phyloP scores from a whole-genome alignment of 2,888 invertebrate genomes.

The Dysmachus trigonus region DNA sequence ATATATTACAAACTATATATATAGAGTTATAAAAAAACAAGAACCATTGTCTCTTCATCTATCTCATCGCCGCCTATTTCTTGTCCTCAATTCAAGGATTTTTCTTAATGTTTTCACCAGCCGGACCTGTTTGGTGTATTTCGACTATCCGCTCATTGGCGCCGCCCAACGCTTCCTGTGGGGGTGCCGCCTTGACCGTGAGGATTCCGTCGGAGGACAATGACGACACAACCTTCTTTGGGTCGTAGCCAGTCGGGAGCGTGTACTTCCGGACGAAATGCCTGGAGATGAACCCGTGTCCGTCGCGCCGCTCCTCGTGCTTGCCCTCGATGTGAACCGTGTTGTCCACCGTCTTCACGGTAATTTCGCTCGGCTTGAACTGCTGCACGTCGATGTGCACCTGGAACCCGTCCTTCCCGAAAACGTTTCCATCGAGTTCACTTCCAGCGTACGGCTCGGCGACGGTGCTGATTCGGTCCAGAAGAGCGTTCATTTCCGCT shows the following conservation, averaged over 20 bases:
- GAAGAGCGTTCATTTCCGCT: not conserved
- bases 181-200: slow-evolving; percentile 72
- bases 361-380: slow-evolving; percentile 75
- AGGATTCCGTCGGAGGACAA: slow-evolving; percentile 80
- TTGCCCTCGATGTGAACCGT: slow-evolving; percentile 74
- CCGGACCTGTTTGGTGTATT: slow-evolving; percentile 60
- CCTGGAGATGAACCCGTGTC: slow-evolving; percentile 76
- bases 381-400: slow-evolving; percentile 74
- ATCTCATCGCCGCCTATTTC: not conserved
- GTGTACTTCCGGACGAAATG: slow-evolving; percentile 80
- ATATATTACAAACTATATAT: too few species aligned
- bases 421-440: not conserved
- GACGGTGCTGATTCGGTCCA: not conserved
- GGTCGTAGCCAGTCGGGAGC: slow-evolving; percentile 79
- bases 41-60: too few species aligned
- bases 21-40: too few species aligned
- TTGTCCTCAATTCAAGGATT: not conserved
- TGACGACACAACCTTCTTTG: slow-evolving; percentile 76
- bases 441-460: not conserved
- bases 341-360: slow-evolving; percentile 74
- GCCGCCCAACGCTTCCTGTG: slow-evolving; percentile 49
- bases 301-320: slow-evolving; percentile 76
- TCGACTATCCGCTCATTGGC: slow-evolving; percentile 68
- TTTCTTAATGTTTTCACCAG: not conserved
- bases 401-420: slow-evolving; percentile 74